phyloP scores from a whole-genome alignment of 2,113 vertebrate genomes.

The Clarias macrocephalus region DNA sequence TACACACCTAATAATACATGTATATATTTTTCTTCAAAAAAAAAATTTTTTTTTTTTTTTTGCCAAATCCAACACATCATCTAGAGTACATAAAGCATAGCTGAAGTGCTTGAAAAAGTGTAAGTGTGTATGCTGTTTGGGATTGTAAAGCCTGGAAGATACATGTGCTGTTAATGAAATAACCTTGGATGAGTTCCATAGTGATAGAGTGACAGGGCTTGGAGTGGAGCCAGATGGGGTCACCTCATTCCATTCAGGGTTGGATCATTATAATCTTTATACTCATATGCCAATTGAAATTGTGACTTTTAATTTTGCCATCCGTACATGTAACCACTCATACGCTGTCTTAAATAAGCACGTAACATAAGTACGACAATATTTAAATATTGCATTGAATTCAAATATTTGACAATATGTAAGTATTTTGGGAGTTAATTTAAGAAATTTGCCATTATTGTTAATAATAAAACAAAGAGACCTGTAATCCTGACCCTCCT shows the following conservation, averaged over 20 bases:
- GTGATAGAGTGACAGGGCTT: constrained; percentile 66
- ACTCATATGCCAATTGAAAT: constrained; percentile 73
- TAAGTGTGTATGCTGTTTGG: constrained; percentile 33
- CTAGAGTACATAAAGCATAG: not conserved
- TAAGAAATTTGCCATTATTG: not conserved
- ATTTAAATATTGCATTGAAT: not conserved
- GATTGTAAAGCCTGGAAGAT: constrained; percentile 65
- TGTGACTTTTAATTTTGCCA: constrained; percentile 63
- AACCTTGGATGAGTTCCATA: constrained; percentile 73
- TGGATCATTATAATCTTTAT: constrained; percentile 76
- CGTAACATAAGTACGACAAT: not conserved
- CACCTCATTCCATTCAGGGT: constrained; percentile 72
- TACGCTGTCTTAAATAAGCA: not conserved
- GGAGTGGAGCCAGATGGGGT: constrained; percentile 66
- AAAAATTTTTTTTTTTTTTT: not conserved
- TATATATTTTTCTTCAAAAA: not conserved
- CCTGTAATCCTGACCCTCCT: not conserved
- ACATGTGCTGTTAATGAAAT: constrained; percentile 66
- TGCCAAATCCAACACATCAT: not conserved
- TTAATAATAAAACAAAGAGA: not conserved
- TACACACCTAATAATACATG: not conserved
- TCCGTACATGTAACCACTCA: constrained; percentile 7
- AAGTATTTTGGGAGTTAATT: no score
- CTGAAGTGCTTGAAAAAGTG: not conserved
- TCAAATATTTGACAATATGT: not conserved